phyloP scores from a whole-genome alignment of 1,140 invertebrate genomes.

The Drosophila orosa region DNA sequence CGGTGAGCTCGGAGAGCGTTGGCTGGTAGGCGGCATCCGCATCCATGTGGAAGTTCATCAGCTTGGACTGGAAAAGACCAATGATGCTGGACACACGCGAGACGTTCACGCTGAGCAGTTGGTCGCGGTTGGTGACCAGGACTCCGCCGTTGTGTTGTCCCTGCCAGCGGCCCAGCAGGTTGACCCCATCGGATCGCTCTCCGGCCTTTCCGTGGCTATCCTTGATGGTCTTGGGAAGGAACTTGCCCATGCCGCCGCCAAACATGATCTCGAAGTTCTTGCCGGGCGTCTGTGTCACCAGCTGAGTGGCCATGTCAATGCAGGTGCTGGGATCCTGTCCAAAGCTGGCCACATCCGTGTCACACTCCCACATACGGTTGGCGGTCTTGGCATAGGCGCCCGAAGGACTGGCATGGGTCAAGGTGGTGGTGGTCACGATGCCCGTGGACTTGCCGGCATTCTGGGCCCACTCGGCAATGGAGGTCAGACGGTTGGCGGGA shows the following conservation, averaged over 20 bases:
- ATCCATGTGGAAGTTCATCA: slow-evolving; percentile 85
- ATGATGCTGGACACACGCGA: slow-evolving; percentile 77
- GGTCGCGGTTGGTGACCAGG: slow-evolving; percentile 87
- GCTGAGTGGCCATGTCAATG: slow-evolving; percentile 86
- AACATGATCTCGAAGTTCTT: slow-evolving; percentile 87
- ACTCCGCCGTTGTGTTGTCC: slow-evolving; percentile 68
- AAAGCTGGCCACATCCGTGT: slow-evolving; percentile 86
- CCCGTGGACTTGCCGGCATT: slow-evolving; percentile 87
- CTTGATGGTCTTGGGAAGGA: slow-evolving; percentile 84
- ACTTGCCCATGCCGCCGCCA: slow-evolving; percentile 88
- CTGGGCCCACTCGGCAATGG: slow-evolving; percentile 93
- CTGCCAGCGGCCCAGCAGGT: slow-evolving; percentile 85
- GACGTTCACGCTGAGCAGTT: slow-evolving; percentile 78
- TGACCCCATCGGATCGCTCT: slow-evolving; percentile 84
- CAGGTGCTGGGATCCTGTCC: slow-evolving; percentile 83
- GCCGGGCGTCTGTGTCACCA: slow-evolving; percentile 87
- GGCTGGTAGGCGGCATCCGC: slow-evolving; percentile 87
- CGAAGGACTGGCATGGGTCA: slow-evolving; percentile 81
- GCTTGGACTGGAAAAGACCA: slow-evolving; percentile 85
- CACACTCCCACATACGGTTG: slow-evolving; percentile 91
- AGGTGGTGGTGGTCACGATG: slow-evolving; percentile 80
- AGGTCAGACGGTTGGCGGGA: slow-evolving; percentile 86
- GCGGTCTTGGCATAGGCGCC: slow-evolving; percentile 86
- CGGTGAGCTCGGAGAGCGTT: slow-evolving; percentile 91
- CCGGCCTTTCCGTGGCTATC: slow-evolving; percentile 85